These are phyloP conservation scores for Pluvianellus socialis DNA, from an alignment of 2,113 vertebrate genomes.

Conservation along the genomic window DNA sequence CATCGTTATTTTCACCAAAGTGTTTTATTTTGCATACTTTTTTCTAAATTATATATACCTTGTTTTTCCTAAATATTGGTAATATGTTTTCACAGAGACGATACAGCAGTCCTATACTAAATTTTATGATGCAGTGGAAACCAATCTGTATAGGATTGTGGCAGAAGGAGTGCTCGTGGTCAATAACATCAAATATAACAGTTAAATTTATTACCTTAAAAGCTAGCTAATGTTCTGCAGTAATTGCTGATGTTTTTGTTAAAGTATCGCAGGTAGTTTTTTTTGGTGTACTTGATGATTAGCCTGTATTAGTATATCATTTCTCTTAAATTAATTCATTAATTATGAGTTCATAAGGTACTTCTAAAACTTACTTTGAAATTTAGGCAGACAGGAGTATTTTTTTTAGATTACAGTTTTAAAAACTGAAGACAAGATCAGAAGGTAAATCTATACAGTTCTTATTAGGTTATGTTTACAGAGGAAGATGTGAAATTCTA, in stretches of 20 bases:
- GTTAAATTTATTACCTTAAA: background rate
- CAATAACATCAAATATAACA: background rate
- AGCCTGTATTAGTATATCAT: background rate
- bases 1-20: background rate
- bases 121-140: constrained; percentile 39
- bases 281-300: background rate
- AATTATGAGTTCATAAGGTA: background rate
- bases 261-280: background rate
- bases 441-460: constrained; percentile 96
- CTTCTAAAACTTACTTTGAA: background rate
- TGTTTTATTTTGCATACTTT: background rate
- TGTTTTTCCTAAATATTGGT: background rate
- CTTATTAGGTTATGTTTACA: constrained; percentile 99
- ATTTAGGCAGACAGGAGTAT: background rate
- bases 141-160: background rate
- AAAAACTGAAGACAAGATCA: constrained; percentile 77
- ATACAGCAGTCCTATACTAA: background rate
- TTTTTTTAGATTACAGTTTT: constrained; percentile 56
- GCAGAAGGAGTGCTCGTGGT: background rate
- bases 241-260: background rate
- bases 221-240: background rate
- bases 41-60: background rate
- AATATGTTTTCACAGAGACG: background rate
- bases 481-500: constrained; percentile 99
- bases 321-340: background rate